These are phyloP conservation scores for Ceratotherium simum DNA, from an alignment of 2,113 vertebrate species.

Conservation along the genomic window DNA sequence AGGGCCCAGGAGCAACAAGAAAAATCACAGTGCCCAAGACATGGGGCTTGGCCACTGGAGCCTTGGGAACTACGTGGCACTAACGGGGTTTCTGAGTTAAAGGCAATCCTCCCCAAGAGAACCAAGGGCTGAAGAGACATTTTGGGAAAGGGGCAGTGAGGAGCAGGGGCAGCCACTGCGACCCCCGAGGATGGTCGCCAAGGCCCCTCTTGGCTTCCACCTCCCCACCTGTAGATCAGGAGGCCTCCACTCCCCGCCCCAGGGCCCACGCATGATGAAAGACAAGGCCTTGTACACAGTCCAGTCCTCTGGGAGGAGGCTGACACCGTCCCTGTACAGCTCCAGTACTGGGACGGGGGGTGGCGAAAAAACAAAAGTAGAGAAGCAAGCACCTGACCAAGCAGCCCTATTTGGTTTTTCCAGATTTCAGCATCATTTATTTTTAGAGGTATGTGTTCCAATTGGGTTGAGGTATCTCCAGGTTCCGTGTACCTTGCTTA, in stretches of 20 bases:
- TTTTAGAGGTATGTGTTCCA: conserved; percentile 70
- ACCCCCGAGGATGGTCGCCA: background rate
- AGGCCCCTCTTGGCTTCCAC: background rate
- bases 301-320: background rate
- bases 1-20: background rate
- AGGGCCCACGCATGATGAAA: background rate
- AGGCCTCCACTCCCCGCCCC: background rate
- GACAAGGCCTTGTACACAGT: background rate
- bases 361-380: background rate
- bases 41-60: background rate
- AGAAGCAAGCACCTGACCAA: conserved; percentile 4
- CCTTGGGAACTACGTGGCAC: background rate
- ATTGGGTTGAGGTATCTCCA: conserved; percentile 37
- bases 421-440: conserved; percentile 74
- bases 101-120: background rate
- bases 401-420: conserved; percentile 49
- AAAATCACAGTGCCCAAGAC: background rate
- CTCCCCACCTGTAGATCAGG: background rate
- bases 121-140: background rate
- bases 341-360: background rate
- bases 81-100: background rate
- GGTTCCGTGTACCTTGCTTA: conserved; percentile 22
- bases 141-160: background rate
- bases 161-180: background rate
- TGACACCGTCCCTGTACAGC: background rate